Conservation (phyloP, 2,797 vertebrate species). For the Coluber constrictor region DNA sequence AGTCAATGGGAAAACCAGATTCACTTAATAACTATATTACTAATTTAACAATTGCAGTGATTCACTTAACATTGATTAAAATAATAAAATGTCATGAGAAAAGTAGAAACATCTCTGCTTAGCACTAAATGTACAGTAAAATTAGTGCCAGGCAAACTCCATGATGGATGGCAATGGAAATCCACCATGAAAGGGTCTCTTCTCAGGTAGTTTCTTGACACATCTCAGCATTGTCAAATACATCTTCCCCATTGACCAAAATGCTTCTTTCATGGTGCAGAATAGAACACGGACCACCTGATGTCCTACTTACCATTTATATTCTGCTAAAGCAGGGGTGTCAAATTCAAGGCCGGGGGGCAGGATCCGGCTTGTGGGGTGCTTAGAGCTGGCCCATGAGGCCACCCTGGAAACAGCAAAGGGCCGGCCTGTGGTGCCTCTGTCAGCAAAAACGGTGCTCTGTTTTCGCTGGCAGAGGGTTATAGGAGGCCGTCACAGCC, state of each 20-base stretch:
- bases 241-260: background rate
- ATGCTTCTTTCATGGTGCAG: background rate
- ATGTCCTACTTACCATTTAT: background rate
- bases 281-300: background rate
- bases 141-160: background rate
- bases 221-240: background rate
- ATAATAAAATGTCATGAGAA: background rate
- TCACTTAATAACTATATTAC: background rate
- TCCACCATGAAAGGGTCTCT: background rate
- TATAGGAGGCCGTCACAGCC: too few species aligned
- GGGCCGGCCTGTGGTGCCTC: too few species aligned
- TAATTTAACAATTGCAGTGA: background rate
- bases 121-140: background rate
- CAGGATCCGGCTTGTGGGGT: too few species aligned
- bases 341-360: too few species aligned
- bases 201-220: background rate
- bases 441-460: too few species aligned
- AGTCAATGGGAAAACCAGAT: background rate
- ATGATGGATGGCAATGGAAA: background rate
- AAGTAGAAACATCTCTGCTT: background rate
- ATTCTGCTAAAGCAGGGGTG: background rate
- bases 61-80: background rate
- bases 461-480: too few species aligned
- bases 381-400: too few species aligned
- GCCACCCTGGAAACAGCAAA: too few species aligned